phyloP scores from a whole-genome alignment of 2,888 invertebrate genomes.

The Endotricha flammealis region DNA sequence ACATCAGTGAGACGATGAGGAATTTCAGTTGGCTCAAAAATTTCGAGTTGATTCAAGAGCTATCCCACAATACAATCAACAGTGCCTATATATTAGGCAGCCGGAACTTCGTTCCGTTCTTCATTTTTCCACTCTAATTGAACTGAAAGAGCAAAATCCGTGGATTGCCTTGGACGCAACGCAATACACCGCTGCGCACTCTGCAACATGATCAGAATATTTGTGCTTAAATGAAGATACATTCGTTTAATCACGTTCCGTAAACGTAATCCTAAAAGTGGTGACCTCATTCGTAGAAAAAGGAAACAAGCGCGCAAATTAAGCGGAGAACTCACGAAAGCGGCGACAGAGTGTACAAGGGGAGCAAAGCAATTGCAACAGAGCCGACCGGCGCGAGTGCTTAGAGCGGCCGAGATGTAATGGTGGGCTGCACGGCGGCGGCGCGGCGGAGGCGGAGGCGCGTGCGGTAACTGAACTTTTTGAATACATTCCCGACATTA shows the following conservation, averaged over 20 bases:
- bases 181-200: too few species aligned
- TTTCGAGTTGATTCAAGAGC: too few species aligned
- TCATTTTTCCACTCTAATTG: too few species aligned
- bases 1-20: too few species aligned
- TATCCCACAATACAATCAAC: too few species aligned
- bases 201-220: too few species aligned
- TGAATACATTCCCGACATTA: slow-evolving; percentile 22
- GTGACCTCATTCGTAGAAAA: neutral
- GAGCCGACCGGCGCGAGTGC: slow-evolving; percentile 12
- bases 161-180: too few species aligned
- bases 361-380: slow-evolving; percentile 8
- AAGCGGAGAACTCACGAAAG: slow-evolving; percentile 13
- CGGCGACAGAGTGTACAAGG: slow-evolving; percentile 5
- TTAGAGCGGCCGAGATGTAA: slow-evolving; percentile 26
- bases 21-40: too few species aligned
- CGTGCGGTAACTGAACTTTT: slow-evolving; percentile 16
- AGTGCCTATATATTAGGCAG: too few species aligned
- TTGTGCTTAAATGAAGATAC: too few species aligned
- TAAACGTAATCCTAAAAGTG: neutral
- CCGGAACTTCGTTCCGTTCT: too few species aligned
- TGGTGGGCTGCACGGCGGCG: slow-evolving; percentile 14
- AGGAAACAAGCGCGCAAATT: slow-evolving; percentile 19
- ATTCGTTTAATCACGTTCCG: neutral
- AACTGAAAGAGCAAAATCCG: too few species aligned
- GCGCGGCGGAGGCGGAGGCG: neutral